Evolutionary conservation across 2,888 invertebrate genomes (phyloP).

Genomic region (Salticus scenicus): DNA sequence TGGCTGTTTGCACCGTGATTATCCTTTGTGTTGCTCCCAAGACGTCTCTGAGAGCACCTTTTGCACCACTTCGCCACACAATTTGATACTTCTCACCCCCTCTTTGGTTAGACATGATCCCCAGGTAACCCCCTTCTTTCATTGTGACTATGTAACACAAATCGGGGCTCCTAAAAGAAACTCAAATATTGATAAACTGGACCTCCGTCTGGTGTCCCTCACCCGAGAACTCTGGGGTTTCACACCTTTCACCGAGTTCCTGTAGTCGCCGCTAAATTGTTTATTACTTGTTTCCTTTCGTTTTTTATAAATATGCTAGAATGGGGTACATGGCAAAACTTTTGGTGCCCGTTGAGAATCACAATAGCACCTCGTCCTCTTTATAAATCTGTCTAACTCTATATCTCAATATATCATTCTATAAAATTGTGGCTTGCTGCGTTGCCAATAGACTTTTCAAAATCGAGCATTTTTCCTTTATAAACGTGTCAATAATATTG

Average conservation of each 20-base stretch:
- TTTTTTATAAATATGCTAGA: not conserved
- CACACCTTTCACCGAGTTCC: not conserved
- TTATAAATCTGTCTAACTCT: not conserved
- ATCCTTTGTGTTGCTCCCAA: constrained; percentile 42
- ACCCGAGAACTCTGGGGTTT: not conserved
- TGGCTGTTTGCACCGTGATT: constrained; percentile 57
- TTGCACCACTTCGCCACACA: constrained; percentile 37
- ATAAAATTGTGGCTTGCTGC: not conserved
- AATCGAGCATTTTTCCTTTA: not conserved
- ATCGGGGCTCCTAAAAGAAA: constrained; percentile 41
- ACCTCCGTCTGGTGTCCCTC: constrained; percentile 11
- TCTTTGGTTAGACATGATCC: constrained; percentile 53
- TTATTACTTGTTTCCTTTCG: constrained; percentile 3
- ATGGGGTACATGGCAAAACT: not conserved
- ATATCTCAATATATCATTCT: not conserved
- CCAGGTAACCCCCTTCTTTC: constrained; percentile 29
- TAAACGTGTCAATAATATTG: too few relatives aligned
- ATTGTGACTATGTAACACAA: constrained; percentile 28
- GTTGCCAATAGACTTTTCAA: not conserved
- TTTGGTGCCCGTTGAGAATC: not conserved
- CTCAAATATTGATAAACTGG: constrained; percentile 68
- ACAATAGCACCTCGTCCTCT: not conserved
- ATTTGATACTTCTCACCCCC: constrained; percentile 50
- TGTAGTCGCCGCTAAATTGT: not conserved
- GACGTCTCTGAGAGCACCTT: constrained; percentile 27